Conservation (phyloP, 2,113 vertebrate species). For the Ceyx melanurus region DNA sequence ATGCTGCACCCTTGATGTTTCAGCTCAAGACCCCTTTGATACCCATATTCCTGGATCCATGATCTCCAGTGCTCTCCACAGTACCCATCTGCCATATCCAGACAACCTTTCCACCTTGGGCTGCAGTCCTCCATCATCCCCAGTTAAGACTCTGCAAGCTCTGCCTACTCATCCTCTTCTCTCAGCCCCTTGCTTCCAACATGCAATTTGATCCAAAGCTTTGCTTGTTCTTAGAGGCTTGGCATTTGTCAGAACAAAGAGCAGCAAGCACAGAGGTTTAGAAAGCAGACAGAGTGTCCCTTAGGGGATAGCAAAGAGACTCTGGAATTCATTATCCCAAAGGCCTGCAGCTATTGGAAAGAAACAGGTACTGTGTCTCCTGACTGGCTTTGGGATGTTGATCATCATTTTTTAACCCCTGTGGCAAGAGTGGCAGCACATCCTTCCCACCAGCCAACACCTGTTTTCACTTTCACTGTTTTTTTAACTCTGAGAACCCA, state of each 20-base stretch:
- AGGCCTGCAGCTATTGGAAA: conserved; percentile 11
- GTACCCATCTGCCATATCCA: neutral
- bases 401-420: neutral
- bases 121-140: neutral
- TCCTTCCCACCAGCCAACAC: neutral
- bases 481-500: neutral
- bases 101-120: neutral
- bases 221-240: conserved; percentile 31
- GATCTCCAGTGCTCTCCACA: neutral
- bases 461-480: neutral
- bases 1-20: neutral
- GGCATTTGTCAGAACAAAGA: conserved; percentile 53
- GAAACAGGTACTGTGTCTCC: neutral
- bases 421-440: neutral
- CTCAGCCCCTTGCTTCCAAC: neutral
- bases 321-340: conserved; percentile 14
- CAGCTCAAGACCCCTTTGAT: neutral
- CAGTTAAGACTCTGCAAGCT: neutral
- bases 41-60: neutral
- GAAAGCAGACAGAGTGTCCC: conserved; percentile 14
- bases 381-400: neutral
- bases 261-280: neutral
- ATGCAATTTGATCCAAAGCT: neutral
- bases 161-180: neutral
- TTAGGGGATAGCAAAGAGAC: neutral